phyloP scores from a whole-genome alignment of 2,113 vertebrate genomes.

The Phalacrocorax brasilianus region DNA sequence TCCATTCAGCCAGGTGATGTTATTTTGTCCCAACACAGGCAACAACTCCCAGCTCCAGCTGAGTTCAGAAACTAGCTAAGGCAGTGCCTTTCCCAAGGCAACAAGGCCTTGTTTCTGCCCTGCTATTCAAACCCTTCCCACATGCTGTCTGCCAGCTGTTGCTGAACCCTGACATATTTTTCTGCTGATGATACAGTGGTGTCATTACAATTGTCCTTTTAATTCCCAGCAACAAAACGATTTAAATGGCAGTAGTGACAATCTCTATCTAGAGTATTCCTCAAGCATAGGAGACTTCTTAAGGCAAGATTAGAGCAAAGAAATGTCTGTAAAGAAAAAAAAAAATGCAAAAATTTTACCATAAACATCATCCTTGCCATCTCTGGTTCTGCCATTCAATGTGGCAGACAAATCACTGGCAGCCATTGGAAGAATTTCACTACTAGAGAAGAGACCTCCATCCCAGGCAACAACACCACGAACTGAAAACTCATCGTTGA shows the following conservation, averaged over 20 bases:
- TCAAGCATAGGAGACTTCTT: not conserved
- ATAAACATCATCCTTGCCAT: not conserved
- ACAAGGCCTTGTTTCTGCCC: not conserved
- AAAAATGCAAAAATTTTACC: not conserved
- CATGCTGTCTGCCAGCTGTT: fast-evolving
- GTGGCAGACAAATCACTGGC: not conserved
- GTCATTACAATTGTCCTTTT: not conserved
- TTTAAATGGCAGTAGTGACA: not conserved
- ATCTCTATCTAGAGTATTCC: not conserved
- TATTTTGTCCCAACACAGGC: not conserved
- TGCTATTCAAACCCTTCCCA: not conserved
- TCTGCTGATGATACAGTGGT: fast-evolving
- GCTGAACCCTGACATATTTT: not conserved
- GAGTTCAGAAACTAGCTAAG: not conserved
- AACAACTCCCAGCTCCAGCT: not conserved
- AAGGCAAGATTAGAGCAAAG: not conserved
- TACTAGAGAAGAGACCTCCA: not conserved
- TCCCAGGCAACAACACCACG: fast-evolving
- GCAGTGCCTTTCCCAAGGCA: not conserved
- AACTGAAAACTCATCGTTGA: not conserved
- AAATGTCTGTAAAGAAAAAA: not conserved
- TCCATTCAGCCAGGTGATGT: fast-evolving
- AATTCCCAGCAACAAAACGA: not conserved
- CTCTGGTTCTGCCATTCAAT: not conserved
- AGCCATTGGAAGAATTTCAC: not conserved